Evolutionary conservation across 2,888 invertebrate genomes (phyloP).

Genomic region (Pollenia labialis): DNA sequence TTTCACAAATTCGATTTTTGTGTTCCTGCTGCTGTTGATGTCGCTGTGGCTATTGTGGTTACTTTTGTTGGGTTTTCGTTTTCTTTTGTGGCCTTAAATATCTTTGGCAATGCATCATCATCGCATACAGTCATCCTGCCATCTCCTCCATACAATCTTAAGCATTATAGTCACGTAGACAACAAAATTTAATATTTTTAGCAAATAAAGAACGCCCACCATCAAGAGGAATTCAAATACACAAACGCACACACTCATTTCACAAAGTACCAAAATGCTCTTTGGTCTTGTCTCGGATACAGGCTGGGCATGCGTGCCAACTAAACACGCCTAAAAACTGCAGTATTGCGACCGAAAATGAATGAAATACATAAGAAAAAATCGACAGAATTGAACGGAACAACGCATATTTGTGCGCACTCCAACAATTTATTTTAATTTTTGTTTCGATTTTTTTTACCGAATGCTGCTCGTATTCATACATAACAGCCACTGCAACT

Average conservation of each 20-base stretch:
- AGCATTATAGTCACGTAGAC: constrained; percentile 73
- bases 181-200: constrained; percentile 74
- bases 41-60: constrained; percentile 14
- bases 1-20: constrained; percentile 60
- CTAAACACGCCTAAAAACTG: constrained; percentile 70
- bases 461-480: background rate
- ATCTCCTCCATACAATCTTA: constrained; percentile 63
- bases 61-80: constrained; percentile 29
- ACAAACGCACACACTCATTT: constrained; percentile 36
- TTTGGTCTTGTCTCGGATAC: constrained; percentile 52
- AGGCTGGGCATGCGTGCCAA: constrained; percentile 72
- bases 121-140: constrained; percentile 56
- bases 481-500: constrained; percentile 62
- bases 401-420: constrained; percentile 68
- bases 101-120: constrained; percentile 67
- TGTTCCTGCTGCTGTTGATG: constrained; percentile 29
- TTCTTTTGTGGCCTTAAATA: constrained; percentile 48
- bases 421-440: constrained; percentile 71
- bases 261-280: constrained; percentile 25
- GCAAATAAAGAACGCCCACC: constrained; percentile 73
- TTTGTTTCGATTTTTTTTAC: constrained; percentile 30
- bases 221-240: constrained; percentile 52
- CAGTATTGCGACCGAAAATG: constrained; percentile 52
- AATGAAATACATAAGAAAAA: constrained; percentile 17
- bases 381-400: constrained; percentile 54